Evolutionary conservation across 2,888 invertebrate genomes (phyloP).

Genomic region (Metalampra italica): DNA sequence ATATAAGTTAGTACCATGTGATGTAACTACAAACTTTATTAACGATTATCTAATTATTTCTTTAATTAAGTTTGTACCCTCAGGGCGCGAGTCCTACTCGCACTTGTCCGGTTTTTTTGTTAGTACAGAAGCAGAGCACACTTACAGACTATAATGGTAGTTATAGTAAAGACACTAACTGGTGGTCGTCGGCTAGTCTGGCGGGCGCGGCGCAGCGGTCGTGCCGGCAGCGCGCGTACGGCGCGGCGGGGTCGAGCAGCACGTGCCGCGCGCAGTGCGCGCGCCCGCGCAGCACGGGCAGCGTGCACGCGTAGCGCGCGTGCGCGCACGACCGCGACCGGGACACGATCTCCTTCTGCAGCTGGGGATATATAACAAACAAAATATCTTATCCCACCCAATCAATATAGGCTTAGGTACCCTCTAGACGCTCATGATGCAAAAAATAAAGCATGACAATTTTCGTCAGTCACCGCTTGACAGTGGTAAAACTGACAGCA

Average conservation of each 20-base stretch:
- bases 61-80: too few species aligned
- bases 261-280: slow-evolving; percentile 91
- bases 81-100: too few species aligned
- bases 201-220: slow-evolving; percentile 89
- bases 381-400: not conserved
- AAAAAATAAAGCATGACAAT: too few species aligned
- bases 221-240: slow-evolving; percentile 89
- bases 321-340: slow-evolving; percentile 81
- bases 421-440: not conserved
- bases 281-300: slow-evolving; percentile 83
- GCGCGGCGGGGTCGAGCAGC: slow-evolving; percentile 87
- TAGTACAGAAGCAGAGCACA: too few species aligned
- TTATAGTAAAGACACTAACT: too few species aligned
- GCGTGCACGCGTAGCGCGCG: slow-evolving; percentile 82
- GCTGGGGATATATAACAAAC: slow-evolving; percentile 45
- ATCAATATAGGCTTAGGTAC: not conserved
- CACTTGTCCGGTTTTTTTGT: too few species aligned
- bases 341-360: slow-evolving; percentile 80
- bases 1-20: too few species aligned
- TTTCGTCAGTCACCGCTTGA: too few species aligned
- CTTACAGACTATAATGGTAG: too few species aligned
- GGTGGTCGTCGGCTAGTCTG: slow-evolving; percentile 49
- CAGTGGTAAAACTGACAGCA: too few species aligned
- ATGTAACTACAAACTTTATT: too few species aligned
- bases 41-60: too few species aligned